Base-by-base conservation (phyloP, 2,888 invertebrate species). In the Xanthia togata region DNA sequence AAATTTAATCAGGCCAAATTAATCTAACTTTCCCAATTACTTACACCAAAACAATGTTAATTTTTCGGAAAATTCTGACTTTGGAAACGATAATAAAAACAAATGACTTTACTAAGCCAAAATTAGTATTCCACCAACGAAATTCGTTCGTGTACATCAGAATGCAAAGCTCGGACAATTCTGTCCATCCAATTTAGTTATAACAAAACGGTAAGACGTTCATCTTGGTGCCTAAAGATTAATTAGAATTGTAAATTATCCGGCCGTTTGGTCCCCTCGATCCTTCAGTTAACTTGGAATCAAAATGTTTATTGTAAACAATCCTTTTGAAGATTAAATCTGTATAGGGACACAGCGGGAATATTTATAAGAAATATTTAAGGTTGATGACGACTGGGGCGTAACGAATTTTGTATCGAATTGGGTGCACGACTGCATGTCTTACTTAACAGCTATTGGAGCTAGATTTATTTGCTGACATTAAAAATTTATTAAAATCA, bases 201-300 rank as follows among this genome's bases (percentile, higher is more conserved):
- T 86, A 93, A 92, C 92, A 89, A 92, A 93, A 93, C 89, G 89
- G 88, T 89, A 81, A 90, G 88, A 88, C 92, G 93, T 91, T 92
- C 93, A 92, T 95, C 95, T 94, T 93, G 91, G 92, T 92, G 91
- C 92, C 90, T 88, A 87, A 88, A 92, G 95, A 95, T 95, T 95
- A 94, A 96, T 96, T 96, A 95, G 93, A 96, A 95, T 96, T 96
- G 96, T 94, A 96, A 95, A 96, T 95, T 93, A 93, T 90, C 89
- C 90, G 87, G 82, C 90, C 89, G 91, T 91, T 78, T 93, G 94
- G 93, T 90, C 93, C 90, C 86, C 88, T 85, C 90, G 91, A 94
- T 93, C 94, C 93, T 90, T 83, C 92, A 95, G 94, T 95, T 95
- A 93, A 95, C 94, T 95, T 94, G 91, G 92, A 94, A 95, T 95